Percentiles rank a stretch among this genome's conserved stretches.
Conservation (phyloP, 2,113 vertebrate genomes). For the Cardinalis cardinalis region DNA sequence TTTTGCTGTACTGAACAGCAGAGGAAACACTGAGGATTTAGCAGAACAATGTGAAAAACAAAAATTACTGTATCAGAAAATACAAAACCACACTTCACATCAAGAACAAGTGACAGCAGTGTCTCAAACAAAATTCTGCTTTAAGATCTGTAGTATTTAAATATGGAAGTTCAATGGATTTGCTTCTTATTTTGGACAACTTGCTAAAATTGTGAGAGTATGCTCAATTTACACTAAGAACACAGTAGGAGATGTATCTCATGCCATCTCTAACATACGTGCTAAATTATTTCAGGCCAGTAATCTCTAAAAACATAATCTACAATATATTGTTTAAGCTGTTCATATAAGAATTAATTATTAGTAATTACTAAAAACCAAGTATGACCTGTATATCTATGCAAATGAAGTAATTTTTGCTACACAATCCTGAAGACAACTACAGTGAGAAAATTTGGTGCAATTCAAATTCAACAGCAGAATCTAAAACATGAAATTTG, state of each 20-base stretch:
- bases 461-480: not conserved
- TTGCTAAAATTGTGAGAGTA: not conserved
- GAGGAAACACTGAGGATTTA: not conserved
- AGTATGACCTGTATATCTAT: not conserved
- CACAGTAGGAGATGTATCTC: not conserved
- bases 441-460: not conserved
- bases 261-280: fast-evolving
- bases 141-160: not conserved
- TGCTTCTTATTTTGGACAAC: not conserved
- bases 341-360: not conserved
- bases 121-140: not conserved
- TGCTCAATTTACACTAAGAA: not conserved
- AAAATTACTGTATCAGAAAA: not conserved
- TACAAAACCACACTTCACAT: not conserved
- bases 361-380: not conserved
- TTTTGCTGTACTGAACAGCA: not conserved
- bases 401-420: not conserved
- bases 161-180: not conserved
- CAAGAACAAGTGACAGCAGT: not conserved
- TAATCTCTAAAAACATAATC: not conserved
- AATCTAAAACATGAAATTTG: not conserved
- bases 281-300: fast-evolving
- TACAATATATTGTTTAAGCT: not conserved
- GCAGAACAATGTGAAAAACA: not conserved
- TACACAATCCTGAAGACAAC: not conserved